Evolutionary conservation across 1,140 invertebrate species (phyloP).

Genomic region (Drosophila navojoa): DNA sequence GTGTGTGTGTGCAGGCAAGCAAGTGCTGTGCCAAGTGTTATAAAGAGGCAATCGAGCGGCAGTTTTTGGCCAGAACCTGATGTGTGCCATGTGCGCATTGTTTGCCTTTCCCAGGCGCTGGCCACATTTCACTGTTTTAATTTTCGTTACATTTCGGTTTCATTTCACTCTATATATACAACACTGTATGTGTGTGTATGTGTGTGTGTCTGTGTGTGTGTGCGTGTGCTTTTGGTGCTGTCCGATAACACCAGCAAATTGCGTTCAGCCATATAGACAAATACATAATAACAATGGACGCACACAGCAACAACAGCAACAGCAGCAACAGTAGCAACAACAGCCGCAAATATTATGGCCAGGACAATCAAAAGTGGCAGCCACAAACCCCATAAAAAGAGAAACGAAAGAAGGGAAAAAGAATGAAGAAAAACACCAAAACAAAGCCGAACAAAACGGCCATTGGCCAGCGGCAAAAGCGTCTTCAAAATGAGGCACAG

Average conservation of each 20-base stretch:
- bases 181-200: too few species aligned
- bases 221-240: constrained; percentile 4
- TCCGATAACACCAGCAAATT: constrained; percentile 47
- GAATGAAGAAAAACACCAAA: constrained; percentile 16
- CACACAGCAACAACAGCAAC: constrained; percentile 31
- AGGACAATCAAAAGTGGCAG: constrained; percentile 77
- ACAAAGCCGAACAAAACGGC: constrained; percentile 45
- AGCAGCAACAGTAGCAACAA: constrained; percentile 27
- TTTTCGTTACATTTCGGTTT: constrained; percentile 57
- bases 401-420: not conserved
- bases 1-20: constrained; percentile 14
- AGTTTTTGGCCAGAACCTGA: constrained; percentile 49
- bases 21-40: constrained; percentile 60
- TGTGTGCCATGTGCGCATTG: constrained; percentile 34
- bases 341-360: constrained; percentile 63
- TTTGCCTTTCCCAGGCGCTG: constrained; percentile 19
- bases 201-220: not conserved
- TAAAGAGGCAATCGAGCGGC: constrained; percentile 75
- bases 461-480: constrained; percentile 46
- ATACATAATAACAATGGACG: constrained; percentile 61
- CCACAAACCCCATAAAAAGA: constrained; percentile 57
- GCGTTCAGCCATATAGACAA: constrained; percentile 47
- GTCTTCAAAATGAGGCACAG: constrained; percentile 36
- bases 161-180: constrained; percentile 26
- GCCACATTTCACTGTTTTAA: constrained; percentile 65